Conservation (phyloP, 37 sponge, comb jelly and placozoan species). For the Theonella swinhoei region DNA sequence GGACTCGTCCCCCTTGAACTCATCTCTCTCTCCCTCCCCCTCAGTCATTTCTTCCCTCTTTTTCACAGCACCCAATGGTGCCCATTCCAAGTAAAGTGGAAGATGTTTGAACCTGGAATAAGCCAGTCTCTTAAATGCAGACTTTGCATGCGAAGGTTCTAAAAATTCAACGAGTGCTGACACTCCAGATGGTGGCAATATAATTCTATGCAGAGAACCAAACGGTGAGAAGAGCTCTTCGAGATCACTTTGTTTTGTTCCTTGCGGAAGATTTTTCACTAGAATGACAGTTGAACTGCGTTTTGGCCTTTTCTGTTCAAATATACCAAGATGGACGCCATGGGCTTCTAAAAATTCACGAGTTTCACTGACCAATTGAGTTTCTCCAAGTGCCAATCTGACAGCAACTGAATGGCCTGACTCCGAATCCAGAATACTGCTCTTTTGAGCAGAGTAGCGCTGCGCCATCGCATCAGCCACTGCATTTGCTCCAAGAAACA, state of each 20-base stretch:
- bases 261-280: slow-evolving; percentile 91
- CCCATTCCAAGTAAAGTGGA: slow-evolving; percentile 98
- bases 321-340: slow-evolving; percentile 84
- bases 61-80: slow-evolving; percentile 71
- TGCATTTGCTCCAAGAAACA: slow-evolving; percentile 93
- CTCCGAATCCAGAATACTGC: slow-evolving; percentile 72
- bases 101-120: slow-evolving; percentile 91
- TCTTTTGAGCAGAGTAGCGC: slow-evolving; percentile 68
- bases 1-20: neutral
- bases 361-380: slow-evolving; percentile 87
- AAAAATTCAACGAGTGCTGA: slow-evolving; percentile 90
- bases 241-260: slow-evolving; percentile 69
- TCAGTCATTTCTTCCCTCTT: slow-evolving; percentile 14
- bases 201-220: slow-evolving; percentile 70
- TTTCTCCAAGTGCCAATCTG: slow-evolving; percentile 94
- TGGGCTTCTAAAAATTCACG: slow-evolving; percentile 81
- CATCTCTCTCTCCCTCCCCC: slow-evolving; percentile 2
- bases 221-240: slow-evolving; percentile 74
- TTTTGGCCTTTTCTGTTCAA: slow-evolving; percentile 55
- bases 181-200: slow-evolving; percentile 91
- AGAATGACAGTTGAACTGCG: slow-evolving; percentile 89
- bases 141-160: slow-evolving; percentile 70
- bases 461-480: slow-evolving; percentile 88
- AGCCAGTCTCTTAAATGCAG: slow-evolving; percentile 83
- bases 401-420: slow-evolving; percentile 75